Percentiles rank a stretch among this genome's conserved stretches.
Conservation (phyloP, 2,888 invertebrate genomes). For the Dolomedes plantarius region DNA sequence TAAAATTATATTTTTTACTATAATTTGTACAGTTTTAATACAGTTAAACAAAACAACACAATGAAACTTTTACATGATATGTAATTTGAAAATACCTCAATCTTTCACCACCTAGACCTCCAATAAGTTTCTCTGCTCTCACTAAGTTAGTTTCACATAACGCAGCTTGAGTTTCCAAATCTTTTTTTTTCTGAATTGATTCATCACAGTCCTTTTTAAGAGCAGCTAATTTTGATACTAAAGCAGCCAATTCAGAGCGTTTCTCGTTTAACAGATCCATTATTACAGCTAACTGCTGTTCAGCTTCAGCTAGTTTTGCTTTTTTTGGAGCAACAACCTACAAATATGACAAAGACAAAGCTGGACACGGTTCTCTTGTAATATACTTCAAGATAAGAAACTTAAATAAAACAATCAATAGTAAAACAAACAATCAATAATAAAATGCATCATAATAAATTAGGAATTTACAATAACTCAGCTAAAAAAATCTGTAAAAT, state of each 20-base stretch:
- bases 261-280: slow-evolving; percentile 96
- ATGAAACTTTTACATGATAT: too few species aligned
- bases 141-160: slow-evolving; percentile 92
- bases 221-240: slow-evolving; percentile 90
- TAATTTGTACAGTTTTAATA: too few species aligned
- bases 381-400: too few species aligned
- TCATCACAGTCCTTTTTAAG: slow-evolving; percentile 96
- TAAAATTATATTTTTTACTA: too few species aligned
- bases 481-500: too few species aligned
- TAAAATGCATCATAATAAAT: too few species aligned
- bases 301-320: slow-evolving; percentile 77
- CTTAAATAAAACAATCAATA: background rate
- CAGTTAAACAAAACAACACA: too few species aligned
- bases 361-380: background rate
- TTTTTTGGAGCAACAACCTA: slow-evolving; percentile 90
- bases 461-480: too few species aligned
- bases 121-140: slow-evolving; percentile 92
- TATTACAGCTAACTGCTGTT: slow-evolving; percentile 79
- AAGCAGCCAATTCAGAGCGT: slow-evolving; percentile 89
- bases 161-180: slow-evolving; percentile 93
- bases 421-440: background rate
- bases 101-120: slow-evolving; percentile 92
- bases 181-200: slow-evolving; percentile 96
- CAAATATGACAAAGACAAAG: background rate
- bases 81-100: slow-evolving; percentile 80